Evolutionary conservation across 64 coral and sea anemone species (phyloP), one percentile per base, ranked within the genome.

Genomic region (Platygyra sinensis): DNA sequence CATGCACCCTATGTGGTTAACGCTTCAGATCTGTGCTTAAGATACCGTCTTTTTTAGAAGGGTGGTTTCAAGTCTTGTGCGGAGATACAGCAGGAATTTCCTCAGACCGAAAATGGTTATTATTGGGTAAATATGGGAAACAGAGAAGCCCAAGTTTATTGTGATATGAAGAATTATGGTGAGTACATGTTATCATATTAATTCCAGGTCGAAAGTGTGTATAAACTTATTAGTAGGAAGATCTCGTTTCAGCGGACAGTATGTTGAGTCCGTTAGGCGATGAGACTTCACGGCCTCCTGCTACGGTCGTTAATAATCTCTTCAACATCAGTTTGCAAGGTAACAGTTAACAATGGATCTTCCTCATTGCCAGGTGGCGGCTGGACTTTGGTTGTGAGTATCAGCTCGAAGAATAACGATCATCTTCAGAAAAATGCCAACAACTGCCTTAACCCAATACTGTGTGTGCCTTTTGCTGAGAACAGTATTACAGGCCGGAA

Each of bases 361-460:
- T 72, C n/a, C 14, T 16, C 2, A 30, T 30, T 10, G 27, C 17
- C 33, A 87, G 86, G 67, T 25, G 86, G 86, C 28, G 86, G 86
- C 3, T 87, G 86, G 86, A 87, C 86, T 3, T 72, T 87, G 52
- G 86, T 59, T 0, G 86, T 52, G 69, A 75, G 69, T 36, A 87
- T 87, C 46, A 87, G 86, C 20, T 87, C 86, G 17, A 72, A 3
- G 10, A 75, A 51, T 27, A 46, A 30, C 22, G 8, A 87, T 36
- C 86, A 87, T 30, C 51, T 87, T 17, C 50, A 73, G 18, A 7
- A n/a, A 10, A 30, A 1, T 30, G 25, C 13, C 18, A 22, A 51
- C 69, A 16, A 55, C 24, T 87, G 69, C 11, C 17, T 72, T 1
- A 51, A 87, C 24, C 13, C 27, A 27, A 16, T 15, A 10, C 33